These are phyloP conservation scores for Ceratotherium simum DNA, from an alignment of 2,113 vertebrate species.

Conservation along the genomic window DNA sequence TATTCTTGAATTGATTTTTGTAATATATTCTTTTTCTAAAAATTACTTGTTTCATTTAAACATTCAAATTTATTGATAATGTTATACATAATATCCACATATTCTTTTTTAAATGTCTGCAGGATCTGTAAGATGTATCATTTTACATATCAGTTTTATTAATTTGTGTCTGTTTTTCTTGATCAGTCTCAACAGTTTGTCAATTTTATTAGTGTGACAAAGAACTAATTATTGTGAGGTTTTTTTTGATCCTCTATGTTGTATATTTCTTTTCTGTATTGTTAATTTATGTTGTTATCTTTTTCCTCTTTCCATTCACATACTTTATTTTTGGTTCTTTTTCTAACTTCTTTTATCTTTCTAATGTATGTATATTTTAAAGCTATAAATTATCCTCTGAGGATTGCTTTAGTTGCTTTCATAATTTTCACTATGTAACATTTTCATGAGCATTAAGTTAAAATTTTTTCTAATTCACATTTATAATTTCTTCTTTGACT, in stretches of 20 bases:
- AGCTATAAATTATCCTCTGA: not conserved
- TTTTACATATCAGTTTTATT: not conserved
- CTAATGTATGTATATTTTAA: not conserved
- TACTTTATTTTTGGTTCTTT: not conserved
- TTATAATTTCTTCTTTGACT: conserved; percentile 26
- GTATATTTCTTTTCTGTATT: not conserved
- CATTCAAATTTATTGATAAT: conserved; percentile 15
- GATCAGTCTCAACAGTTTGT: not conserved
- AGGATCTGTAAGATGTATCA: not conserved
- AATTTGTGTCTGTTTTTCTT: not conserved
- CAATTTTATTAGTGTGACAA: not conserved
- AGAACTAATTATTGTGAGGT: not conserved
- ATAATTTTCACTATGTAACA: not conserved
- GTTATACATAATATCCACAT: not conserved
- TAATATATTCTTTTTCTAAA: not conserved
- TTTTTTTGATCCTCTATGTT: not conserved
- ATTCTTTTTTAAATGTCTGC: not conserved
- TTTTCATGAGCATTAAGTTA: not conserved
- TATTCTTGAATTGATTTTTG: not conserved
- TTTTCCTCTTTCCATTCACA: not conserved
- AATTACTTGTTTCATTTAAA: not conserved
- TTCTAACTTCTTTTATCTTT: not conserved
- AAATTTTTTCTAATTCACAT: conserved; percentile 14
- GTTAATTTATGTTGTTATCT: not conserved
- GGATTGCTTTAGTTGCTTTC: not conserved